phyloP scores from a whole-genome alignment of 2,888 invertebrate species.

The Cacoxenus indagator region DNA sequence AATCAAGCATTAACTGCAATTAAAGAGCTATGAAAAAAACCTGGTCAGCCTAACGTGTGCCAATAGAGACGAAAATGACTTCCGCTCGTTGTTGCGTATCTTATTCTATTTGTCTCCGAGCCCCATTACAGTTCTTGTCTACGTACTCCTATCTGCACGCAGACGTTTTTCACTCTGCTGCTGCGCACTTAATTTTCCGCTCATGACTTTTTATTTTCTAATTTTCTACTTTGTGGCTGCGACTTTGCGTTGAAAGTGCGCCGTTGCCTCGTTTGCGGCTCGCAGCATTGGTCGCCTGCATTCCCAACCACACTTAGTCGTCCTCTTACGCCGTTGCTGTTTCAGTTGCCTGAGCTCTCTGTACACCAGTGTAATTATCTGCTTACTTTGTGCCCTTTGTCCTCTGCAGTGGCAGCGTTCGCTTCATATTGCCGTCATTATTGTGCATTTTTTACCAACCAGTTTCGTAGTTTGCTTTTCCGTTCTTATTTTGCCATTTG shows the following conservation, averaged over 20 bases:
- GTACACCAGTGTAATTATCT: conserved; percentile 56
- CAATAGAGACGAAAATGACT: background rate
- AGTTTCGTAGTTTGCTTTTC: conserved; percentile 19
- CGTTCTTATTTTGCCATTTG: conserved; percentile 38
- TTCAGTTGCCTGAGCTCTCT: background rate
- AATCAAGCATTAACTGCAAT: background rate
- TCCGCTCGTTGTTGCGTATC: no score
- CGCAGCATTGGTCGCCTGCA: background rate
- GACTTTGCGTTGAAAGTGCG: conserved; percentile 4
- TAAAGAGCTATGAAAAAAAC: background rate
- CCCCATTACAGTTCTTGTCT: background rate
- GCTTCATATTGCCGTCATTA: conserved; percentile 41
- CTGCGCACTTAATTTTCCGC: conserved; percentile 69
- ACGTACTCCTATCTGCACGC: background rate
- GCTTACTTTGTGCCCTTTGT: conserved; percentile 43
- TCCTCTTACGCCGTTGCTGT: conserved; percentile 4
- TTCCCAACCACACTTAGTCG: background rate
- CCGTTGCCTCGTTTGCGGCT: conserved; percentile 1
- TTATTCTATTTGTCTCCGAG: background rate
- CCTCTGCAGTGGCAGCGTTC: conserved; percentile 16
- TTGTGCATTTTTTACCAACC: conserved; percentile 24
- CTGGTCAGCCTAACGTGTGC: background rate
- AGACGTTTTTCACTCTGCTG: conserved; percentile 25
- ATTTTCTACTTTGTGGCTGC: conserved; percentile 62
- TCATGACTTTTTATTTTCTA: conserved; percentile 69